Percentiles rank a stretch among this genome's conserved stretches.
These are phyloP conservation scores for Parazoanthus darwini DNA, from an alignment of 92 coral and sea anemone species.

Conservation along the genomic window DNA sequence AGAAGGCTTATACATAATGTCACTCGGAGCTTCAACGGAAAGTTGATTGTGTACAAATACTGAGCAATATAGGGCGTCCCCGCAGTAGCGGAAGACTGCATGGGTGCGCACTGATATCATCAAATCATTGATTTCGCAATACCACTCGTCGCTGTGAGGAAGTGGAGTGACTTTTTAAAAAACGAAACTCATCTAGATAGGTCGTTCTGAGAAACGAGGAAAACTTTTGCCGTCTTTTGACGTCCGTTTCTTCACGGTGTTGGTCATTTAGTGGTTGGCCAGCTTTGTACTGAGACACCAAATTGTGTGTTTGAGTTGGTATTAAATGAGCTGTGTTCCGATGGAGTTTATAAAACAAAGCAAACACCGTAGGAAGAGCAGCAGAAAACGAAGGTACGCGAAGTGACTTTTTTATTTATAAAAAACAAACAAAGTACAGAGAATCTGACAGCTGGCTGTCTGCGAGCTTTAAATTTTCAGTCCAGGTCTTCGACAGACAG, in stretches of 20 bases:
- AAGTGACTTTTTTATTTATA: background rate
- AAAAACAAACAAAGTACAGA: background rate
- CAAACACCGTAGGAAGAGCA: conserved; percentile 34
- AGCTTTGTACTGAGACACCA: background rate
- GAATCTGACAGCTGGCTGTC: background rate
- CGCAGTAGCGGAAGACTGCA: conserved; percentile 7
- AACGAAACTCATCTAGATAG: background rate
- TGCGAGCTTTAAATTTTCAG: background rate
- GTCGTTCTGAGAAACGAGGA: background rate
- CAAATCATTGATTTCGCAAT: background rate
- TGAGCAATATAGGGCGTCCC: conserved; percentile 8
- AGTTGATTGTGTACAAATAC: conserved; percentile 3
- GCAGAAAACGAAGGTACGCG: conserved; percentile 39
- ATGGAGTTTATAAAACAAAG: conserved; percentile 36
- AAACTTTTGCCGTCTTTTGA: background rate
- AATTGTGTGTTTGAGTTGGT: background rate
- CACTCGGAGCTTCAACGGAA: background rate
- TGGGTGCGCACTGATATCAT: background rate
- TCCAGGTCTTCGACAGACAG: background rate
- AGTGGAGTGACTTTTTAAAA: background rate
- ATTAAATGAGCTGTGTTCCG: conserved; percentile 23
- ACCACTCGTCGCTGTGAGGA: conserved; percentile 4
- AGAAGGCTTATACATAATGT: background rate
- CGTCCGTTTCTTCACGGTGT: background rate
- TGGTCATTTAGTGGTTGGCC: background rate